A percentile compares a stretch with the other conserved stretches of the same genome.
Evolutionary conservation across 2,888 invertebrate genomes (phyloP).

Genomic region (Branchipolynoe longqiensis): DNA sequence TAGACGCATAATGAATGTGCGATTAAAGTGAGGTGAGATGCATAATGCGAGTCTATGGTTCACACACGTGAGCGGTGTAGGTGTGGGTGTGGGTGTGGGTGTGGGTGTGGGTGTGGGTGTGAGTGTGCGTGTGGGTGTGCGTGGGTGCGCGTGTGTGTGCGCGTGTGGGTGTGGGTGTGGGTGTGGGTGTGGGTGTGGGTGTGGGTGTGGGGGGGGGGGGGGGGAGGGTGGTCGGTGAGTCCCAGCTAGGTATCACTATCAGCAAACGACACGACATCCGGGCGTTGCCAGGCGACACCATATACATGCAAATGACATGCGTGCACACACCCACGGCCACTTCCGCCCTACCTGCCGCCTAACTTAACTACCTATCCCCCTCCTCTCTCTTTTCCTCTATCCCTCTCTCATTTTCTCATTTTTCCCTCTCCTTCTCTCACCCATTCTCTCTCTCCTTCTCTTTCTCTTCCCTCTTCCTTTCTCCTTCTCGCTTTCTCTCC

Average conservation of each 20-base stretch:
- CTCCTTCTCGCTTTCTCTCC: no score
- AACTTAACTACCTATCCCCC: not conserved
- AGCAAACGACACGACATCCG: not conserved
- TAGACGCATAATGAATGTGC: no score
- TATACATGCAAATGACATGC: constrained; percentile 23
- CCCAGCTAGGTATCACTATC: no score
- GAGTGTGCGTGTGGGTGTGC: not conserved
- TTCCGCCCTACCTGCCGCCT: not conserved
- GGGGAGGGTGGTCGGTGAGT: not conserved
- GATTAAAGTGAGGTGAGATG: no score
- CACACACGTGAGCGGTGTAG: not conserved
- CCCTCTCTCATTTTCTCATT: not conserved
- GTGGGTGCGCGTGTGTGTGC: not conserved
- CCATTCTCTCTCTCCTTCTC: not conserved
- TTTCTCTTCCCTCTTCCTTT: not conserved
- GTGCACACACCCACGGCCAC: not conserved
- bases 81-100: not conserved
- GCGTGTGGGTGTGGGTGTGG: not conserved
- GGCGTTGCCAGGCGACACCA: not conserved
- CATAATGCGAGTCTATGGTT: no score
- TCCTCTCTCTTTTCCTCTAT: not conserved
- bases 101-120: not conserved
- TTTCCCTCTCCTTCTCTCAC: not conserved
- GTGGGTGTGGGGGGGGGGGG: not conserved
- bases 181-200: not conserved